Conservation (phyloP, 2,888 invertebrate genomes). For the Nymphalis polychloros region DNA sequence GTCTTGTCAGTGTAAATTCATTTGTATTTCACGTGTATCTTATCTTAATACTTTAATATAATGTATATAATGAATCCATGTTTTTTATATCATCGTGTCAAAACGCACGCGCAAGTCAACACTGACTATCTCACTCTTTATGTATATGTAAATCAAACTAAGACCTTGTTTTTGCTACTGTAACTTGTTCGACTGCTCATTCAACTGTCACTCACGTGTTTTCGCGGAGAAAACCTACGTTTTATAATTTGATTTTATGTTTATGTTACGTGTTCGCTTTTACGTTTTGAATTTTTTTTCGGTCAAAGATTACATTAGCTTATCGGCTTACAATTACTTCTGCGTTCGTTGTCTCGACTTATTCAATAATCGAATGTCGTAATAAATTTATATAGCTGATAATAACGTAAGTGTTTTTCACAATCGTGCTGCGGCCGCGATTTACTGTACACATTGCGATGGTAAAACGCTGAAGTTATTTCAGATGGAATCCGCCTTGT, state of each 20-base stretch:
- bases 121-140: slow-evolving; percentile 19
- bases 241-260: slow-evolving; percentile 11
- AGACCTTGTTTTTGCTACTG: slow-evolving; percentile 32
- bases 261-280: not conserved
- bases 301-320: not conserved
- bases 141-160: slow-evolving; percentile 31
- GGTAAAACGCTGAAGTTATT: slow-evolving; percentile 71
- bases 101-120: slow-evolving; percentile 14
- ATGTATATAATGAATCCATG: slow-evolving; percentile 4
- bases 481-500: slow-evolving; percentile 75
- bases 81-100: slow-evolving; percentile 6
- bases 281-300: not conserved
- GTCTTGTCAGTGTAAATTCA: not conserved
- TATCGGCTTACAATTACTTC: slow-evolving; percentile 6
- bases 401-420: slow-evolving; percentile 61
- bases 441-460: slow-evolving; percentile 63
- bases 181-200: slow-evolving; percentile 36
- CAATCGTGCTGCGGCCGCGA: slow-evolving; percentile 66
- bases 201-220: slow-evolving; percentile 50
- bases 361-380: slow-evolving; percentile 9
- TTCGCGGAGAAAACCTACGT: slow-evolving; percentile 23
- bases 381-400: slow-evolving; percentile 44
- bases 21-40: not conserved
- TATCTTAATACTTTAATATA: slow-evolving; percentile 8
- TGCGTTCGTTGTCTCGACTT: slow-evolving; percentile 6